These are phyloP conservation scores for Asbolus verrucosus DNA, from an alignment of 1,140 invertebrate genomes.

Conservation along the genomic window DNA sequence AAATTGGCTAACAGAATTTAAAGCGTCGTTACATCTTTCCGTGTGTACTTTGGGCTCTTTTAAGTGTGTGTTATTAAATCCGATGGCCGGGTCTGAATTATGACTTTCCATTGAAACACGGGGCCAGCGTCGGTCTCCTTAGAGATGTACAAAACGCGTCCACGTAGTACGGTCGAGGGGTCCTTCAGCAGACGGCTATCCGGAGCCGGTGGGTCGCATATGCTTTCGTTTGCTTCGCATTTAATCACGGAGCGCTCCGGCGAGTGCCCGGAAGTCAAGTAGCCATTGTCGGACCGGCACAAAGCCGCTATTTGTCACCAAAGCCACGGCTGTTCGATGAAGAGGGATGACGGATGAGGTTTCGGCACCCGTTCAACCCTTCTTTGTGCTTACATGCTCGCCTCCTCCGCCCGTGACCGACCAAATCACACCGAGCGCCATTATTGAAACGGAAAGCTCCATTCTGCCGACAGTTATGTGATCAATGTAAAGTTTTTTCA, in stretches of 20 bases:
- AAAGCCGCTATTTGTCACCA: slow-evolving; percentile 57
- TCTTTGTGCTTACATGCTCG: slow-evolving; percentile 25
- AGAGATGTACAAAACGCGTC: slow-evolving; percentile 30
- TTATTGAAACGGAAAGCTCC: too few relatives aligned
- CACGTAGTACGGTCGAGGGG: slow-evolving; percentile 26
- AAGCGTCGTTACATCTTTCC: too few relatives aligned
- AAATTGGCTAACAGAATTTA: too few relatives aligned
- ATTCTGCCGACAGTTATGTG: background rate
- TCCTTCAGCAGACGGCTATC: slow-evolving; percentile 22
- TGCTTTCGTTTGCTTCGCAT: slow-evolving; percentile 43
- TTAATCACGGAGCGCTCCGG: slow-evolving; percentile 42
- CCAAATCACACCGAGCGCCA: too few relatives aligned
- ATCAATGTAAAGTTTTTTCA: slow-evolving; percentile 8
- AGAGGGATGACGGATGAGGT: slow-evolving; percentile 57
- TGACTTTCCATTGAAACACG: slow-evolving; percentile 37
- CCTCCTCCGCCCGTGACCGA: background rate
- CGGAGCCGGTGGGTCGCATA: slow-evolving; percentile 43
- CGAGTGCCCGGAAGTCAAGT: slow-evolving; percentile 53
- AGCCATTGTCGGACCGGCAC: slow-evolving; percentile 54
- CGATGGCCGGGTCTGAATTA: slow-evolving; percentile 14
- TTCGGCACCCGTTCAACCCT: slow-evolving; percentile 46
- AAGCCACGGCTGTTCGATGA: slow-evolving; percentile 55
- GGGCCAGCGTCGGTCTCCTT: slow-evolving; percentile 30
- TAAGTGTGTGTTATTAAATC: slow-evolving; percentile 21
- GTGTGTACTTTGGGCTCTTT: too few relatives aligned